Conservation (phyloP, 1,140 invertebrate genomes). For the Tachypleus tridentatus region DNA sequence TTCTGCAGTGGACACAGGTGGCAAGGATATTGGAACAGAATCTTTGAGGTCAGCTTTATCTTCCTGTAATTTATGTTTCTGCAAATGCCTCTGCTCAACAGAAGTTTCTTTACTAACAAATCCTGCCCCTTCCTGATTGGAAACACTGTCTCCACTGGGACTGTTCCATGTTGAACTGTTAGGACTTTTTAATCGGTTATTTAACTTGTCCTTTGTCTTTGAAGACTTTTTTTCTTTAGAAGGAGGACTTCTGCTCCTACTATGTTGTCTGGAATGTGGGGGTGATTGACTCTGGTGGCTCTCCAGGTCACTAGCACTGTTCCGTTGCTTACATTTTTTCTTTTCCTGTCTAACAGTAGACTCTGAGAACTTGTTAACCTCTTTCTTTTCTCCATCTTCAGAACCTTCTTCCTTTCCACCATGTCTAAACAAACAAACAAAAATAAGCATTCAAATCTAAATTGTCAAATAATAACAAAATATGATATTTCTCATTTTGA, state of each 20-base stretch:
- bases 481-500: background rate
- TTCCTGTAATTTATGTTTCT: background rate
- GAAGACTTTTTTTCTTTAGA: constrained; percentile 12
- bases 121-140: constrained; percentile 6
- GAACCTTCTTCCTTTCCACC: constrained; percentile 13
- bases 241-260: constrained; percentile 24
- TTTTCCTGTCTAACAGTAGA: constrained; percentile 15
- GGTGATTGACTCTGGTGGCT: constrained; percentile 29
- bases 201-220: constrained; percentile 13
- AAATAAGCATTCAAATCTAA: background rate
- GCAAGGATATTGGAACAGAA: background rate
- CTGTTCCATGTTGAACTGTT: constrained; percentile 18
- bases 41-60: background rate
- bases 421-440: constrained; percentile 2
- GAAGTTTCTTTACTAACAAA: constrained; percentile 3
- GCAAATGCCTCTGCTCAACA: background rate
- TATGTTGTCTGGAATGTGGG: constrained; percentile 22
- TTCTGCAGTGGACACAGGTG: background rate
- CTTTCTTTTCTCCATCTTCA: constrained; percentile 9
- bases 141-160: constrained; percentile 14
- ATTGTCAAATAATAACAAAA: background rate
- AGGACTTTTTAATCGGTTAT: constrained; percentile 16
- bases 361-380: constrained; percentile 13
- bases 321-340: constrained; percentile 20
- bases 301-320: constrained; percentile 29